Evolutionary conservation across 1,140 invertebrate species (phyloP), one percentile per base, ranked within the genome.

Genomic region (Homarus americanus): DNA sequence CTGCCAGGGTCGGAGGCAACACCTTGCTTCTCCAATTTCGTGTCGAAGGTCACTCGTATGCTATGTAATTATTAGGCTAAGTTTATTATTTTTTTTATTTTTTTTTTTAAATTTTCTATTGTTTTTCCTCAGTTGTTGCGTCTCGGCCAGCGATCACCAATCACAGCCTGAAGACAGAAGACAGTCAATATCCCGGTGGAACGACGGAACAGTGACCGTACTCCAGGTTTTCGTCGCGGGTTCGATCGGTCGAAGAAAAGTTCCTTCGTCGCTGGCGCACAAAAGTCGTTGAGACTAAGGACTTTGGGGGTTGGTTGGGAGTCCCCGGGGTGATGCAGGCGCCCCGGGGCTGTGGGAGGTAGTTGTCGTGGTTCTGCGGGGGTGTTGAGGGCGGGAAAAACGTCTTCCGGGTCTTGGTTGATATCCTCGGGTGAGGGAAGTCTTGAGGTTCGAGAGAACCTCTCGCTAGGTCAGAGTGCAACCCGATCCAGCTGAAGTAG

Each of bases 401-500:
- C 10, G 20, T 53, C 78, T 80, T 80, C 78, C 41, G 78, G 78
- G 78, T 83, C 63, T 66, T 32, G 10, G 53, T 82, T 69, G 63
- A 69, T 83, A 66, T 83, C 34, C 36, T 72, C 3, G 63, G 36
- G 20, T 15, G 58, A 10, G 34, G 53, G 58, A 32, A 63, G 66
- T 38, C 58, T 34, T 63, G 63, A 66, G 38, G 63, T 66, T 38
- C 9, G 15, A 40, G 17, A 4, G 58, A 15, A 66, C 82, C 82
- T 84, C 82, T 72, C 24, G 36, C 82, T 84, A 24, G 63, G 36
- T 84, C 82, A 84, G 82, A 53, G 7, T 20, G n/a, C 5, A 4
- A 9, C 40, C 82, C 82, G 82, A 84, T n/a, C 38, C 63, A 84
- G 82, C 58, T 84, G 82, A 84, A 36, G 82, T 38, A 12, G 7